Percentiles rank a stretch among this genome's conserved stretches.
phyloP scores from a whole-genome alignment of 2,888 invertebrate genomes.

The Diploptera punctata region DNA sequence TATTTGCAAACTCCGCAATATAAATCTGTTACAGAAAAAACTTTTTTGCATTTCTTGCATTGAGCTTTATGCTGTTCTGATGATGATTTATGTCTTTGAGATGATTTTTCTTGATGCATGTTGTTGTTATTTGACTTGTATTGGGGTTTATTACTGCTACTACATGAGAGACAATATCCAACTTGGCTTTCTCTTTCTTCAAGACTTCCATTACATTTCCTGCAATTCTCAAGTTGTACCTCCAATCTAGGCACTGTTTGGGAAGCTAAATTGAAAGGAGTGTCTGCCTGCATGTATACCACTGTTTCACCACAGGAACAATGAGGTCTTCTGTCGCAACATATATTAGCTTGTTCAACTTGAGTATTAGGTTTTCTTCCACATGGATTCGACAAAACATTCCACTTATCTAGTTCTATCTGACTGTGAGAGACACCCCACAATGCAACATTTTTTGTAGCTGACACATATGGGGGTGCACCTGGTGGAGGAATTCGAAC shows the following conservation, averaged over 20 bases:
- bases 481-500: conserved; percentile 3
- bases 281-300: neutral
- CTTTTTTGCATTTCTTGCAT: neutral
- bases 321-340: no score
- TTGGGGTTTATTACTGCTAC: no score
- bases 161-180: no score
- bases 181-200: neutral
- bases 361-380: neutral
- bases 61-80: no score
- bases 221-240: no score
- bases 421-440: conserved; percentile 12
- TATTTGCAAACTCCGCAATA: neutral
- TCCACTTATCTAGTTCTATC: neutral
- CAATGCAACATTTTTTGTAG: neutral
- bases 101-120: no score
- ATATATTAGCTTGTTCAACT: no score
- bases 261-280: no score
- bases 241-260: no score
- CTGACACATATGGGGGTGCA: neutral
- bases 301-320: no score
- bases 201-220: neutral
- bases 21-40: neutral
- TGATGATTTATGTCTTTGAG: no score
- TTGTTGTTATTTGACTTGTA: no score
- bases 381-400: neutral